Base-by-base conservation (phyloP, 92 coral and sea anemone species). In the Paramuricea clavata region DNA sequence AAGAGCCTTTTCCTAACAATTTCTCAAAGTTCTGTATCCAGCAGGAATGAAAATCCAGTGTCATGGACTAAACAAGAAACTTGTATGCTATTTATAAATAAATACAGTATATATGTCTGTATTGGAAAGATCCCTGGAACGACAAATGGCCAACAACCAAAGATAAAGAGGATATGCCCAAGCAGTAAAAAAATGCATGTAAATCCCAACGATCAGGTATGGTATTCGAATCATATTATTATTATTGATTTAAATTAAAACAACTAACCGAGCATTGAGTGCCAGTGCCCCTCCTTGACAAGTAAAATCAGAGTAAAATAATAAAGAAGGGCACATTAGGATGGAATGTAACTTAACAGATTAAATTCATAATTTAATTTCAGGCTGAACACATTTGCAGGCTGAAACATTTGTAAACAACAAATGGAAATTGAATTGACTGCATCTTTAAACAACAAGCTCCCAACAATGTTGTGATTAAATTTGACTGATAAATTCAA, bases 61-160 rank as follows among this genome's bases (percentile, higher is more conserved):
- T 41, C 81, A 33, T 87, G 89, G 92, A 34, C 83, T 17, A 39
- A 23, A 12, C 87, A 73, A 44, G 94, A 88, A 76, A 84, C 78
- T 7, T 49, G 83, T 7, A 81, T 86, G 13, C 49, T 91, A 17
- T n/a, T n/a, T n/a, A n/a, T n/a, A n/a, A n/a, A n/a, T n/a, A n/a
- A n/a, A 87, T 88, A 16, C 94, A 91, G 78, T 84, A 84, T 74
- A 87, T 87, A 25, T 91, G 94, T 47, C 39, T 91, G 49, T 91
- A 83, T 41, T 91, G 83, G 81, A 88, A 83, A 25, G 90, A 87
- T 16, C 91, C 92, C 9, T 74, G 79, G 59, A 85, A 31, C 15
- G 86, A 91, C 71, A 68, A 34, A 34, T 91, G 94, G 94, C 91
- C 91, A 22, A 54, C 76, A 31, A 90, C 67, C 17, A 87, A 90